Evolutionary conservation across 2,888 invertebrate species (phyloP).

Genomic region (Steinernema scapterisci): DNA sequence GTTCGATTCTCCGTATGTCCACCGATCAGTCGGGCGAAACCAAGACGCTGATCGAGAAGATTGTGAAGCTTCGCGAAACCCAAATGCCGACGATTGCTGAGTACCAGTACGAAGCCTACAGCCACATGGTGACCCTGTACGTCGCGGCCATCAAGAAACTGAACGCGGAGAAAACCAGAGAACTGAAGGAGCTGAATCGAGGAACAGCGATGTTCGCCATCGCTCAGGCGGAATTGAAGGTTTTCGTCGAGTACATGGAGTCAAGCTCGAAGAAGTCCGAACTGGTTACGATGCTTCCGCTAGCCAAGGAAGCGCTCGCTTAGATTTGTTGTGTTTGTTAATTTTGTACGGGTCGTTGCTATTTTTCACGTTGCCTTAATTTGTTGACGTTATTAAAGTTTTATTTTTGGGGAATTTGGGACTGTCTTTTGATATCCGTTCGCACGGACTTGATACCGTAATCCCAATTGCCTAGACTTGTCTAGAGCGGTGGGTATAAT

Average conservation of each 20-base stretch:
- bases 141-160: conserved; percentile 46
- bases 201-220: conserved; percentile 47
- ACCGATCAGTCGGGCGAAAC: conserved; percentile 35
- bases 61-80: conserved; percentile 38
- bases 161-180: conserved; percentile 47
- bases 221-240: conserved; percentile 52
- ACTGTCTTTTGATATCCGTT: not conserved
- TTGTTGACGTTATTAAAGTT: not conserved
- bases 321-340: not conserved
- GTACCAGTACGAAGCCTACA: conserved; percentile 51
- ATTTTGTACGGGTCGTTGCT: not conserved
- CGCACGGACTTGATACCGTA: too few species aligned
- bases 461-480: too few species aligned
- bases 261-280: not conserved
- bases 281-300: not conserved
- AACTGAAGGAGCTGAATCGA: conserved; percentile 51
- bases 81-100: conserved; percentile 40
- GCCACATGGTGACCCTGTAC: conserved; percentile 50
- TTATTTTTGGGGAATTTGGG: not conserved
- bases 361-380: not conserved
- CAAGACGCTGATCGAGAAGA: conserved; percentile 21
- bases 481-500: too few species aligned
- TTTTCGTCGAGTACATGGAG: conserved; percentile 46
- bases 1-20: conserved; percentile 53
- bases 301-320: not conserved